Conservation (phyloP, 2,113 vertebrate genomes). For the Ophiodon elongatus region DNA sequence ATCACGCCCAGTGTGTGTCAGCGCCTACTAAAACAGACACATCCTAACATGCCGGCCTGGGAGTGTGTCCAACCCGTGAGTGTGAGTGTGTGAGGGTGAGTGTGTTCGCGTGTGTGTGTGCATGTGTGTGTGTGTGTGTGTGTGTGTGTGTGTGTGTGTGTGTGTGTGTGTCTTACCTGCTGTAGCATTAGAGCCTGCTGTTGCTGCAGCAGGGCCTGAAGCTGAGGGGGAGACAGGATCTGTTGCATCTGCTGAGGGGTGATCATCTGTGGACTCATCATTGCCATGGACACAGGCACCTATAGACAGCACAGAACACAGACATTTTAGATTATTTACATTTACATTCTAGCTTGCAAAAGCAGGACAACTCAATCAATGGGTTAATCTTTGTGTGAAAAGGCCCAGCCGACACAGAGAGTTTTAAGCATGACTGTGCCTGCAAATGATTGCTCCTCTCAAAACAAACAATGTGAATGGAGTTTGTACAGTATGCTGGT, state of each 20-base stretch:
- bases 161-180: slow-evolving; percentile 87
- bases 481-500: slow-evolving; percentile 31
- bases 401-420: slow-evolving; percentile 12
- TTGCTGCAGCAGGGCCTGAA: slow-evolving; percentile 98
- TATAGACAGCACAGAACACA: slow-evolving; percentile 67
- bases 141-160: slow-evolving; percentile 13
- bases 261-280: slow-evolving; percentile 99
- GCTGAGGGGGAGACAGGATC: slow-evolving; percentile 96
- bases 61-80: slow-evolving; percentile 37
- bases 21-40: slow-evolving; percentile 64
- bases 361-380: slow-evolving; percentile 33
- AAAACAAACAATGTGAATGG: slow-evolving; percentile 59
- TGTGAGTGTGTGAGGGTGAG: too few relatives aligned
- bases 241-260: slow-evolving; percentile 99
- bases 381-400: slow-evolving; percentile 50
- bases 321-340: slow-evolving; percentile 9
- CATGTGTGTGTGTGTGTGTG: slow-evolving; percentile 7
- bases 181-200: slow-evolving; percentile 98
- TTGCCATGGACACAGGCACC: slow-evolving; percentile 98
- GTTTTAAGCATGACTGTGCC: slow-evolving; percentile 65
- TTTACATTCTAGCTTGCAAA: slow-evolving; percentile 26
- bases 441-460: slow-evolving; percentile 54
- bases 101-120: slow-evolving; percentile 15
- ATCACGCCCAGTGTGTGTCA: slow-evolving; percentile 72
- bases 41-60: slow-evolving; percentile 63